Conservation (phyloP, 92 coral and sea anemone species). For the Actinostola sp. region DNA sequence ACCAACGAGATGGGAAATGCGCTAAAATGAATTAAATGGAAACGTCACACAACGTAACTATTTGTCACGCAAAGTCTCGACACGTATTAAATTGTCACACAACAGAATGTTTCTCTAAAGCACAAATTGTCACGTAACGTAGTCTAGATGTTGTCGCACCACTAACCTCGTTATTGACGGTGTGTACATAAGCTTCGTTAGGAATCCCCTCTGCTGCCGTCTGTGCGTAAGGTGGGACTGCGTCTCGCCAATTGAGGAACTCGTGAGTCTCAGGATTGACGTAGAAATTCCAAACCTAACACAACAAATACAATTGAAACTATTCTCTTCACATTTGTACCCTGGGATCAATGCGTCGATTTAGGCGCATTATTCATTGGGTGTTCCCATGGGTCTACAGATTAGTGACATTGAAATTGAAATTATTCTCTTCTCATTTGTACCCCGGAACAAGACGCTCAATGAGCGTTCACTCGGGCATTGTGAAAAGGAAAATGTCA, state of each 20-base stretch:
- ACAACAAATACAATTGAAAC: constrained; percentile 3
- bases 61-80: too few relatives aligned
- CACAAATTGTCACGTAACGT: too few relatives aligned
- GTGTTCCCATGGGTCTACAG: not conserved
- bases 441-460: too few relatives aligned
- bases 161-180: constrained; percentile 87
- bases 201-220: constrained; percentile 99
- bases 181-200: constrained; percentile 95
- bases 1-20: constrained; percentile 94
- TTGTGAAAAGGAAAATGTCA: too few relatives aligned
- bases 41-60: too few relatives aligned
- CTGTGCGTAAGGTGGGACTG: constrained; percentile 94
- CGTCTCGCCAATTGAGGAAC: constrained; percentile 90
- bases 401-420: too few relatives aligned
- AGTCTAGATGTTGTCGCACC: not conserved
- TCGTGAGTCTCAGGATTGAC: constrained; percentile 99
- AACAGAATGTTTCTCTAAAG: too few relatives aligned
- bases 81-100: not conserved
- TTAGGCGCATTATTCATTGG: not conserved
- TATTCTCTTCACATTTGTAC: too few relatives aligned
- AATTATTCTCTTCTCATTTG: too few relatives aligned
- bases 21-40: constrained; percentile 44
- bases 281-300: constrained; percentile 94
- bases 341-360: not conserved
- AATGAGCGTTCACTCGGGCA: too few relatives aligned